A percentile compares a stretch with the other conserved stretches of the same genome.
These are phyloP conservation scores for Adelosebastes latens DNA, from an alignment of 2,797 vertebrate species.

Conservation along the genomic window DNA sequence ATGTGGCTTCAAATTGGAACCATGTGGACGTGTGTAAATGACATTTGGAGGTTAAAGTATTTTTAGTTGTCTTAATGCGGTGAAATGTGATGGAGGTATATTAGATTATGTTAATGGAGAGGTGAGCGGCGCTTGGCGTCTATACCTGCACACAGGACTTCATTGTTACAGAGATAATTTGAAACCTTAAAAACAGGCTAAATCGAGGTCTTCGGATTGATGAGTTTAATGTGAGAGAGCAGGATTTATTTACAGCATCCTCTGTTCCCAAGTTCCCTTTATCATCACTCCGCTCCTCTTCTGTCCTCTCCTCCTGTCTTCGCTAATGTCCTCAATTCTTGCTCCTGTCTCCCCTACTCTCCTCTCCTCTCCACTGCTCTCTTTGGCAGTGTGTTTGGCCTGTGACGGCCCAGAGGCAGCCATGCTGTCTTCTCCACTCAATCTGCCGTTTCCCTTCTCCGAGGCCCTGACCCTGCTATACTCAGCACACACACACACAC, in stretches of 20 bases:
- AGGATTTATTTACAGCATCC: slow-evolving; percentile 35
- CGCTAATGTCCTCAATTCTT: slow-evolving; percentile 53
- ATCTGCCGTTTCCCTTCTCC: slow-evolving; percentile 65
- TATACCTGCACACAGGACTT: slow-evolving; percentile 30
- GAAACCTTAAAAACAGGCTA: slow-evolving; percentile 28
- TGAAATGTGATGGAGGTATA: slow-evolving; percentile 54
- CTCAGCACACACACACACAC: slow-evolving; percentile 44
- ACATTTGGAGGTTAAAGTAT: slow-evolving; percentile 51
- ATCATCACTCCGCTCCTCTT: background rate
- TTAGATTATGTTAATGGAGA: slow-evolving; percentile 50
- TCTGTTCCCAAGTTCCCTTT: slow-evolving; percentile 24
- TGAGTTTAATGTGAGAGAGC: slow-evolving; percentile 37
- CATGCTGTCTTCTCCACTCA: slow-evolving; percentile 77
- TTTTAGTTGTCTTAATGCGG: slow-evolving; percentile 52
- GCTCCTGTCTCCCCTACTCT: slow-evolving; percentile 33
- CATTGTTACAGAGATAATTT: slow-evolving; percentile 43
- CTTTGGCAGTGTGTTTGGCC: slow-evolving; percentile 74
- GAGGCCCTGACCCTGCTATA: slow-evolving; percentile 66
- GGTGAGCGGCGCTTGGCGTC: slow-evolving; percentile 5
- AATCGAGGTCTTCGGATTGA: slow-evolving; percentile 35
- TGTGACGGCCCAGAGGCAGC: slow-evolving; percentile 76
- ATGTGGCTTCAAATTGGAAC: slow-evolving; percentile 61
- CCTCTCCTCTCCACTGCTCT: slow-evolving; percentile 62
- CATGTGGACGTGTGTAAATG: slow-evolving; percentile 64
- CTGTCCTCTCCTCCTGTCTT: slow-evolving; percentile 13